phyloP scores from a whole-genome alignment of 2,888 invertebrate genomes.

The Timandra comae region DNA sequence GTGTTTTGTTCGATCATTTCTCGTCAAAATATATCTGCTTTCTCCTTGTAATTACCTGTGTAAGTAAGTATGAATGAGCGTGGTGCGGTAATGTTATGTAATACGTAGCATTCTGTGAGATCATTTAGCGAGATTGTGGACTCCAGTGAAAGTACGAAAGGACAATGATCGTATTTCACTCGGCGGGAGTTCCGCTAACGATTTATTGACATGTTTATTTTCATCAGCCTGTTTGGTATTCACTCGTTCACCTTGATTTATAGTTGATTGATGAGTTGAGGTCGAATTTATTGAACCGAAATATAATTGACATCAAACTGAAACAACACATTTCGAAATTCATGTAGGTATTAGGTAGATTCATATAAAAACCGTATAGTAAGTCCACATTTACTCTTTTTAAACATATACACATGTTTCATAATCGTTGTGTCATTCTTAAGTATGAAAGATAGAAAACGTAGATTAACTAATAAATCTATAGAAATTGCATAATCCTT shows the following conservation, averaged over 20 bases:
- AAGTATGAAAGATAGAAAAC: too few relatives aligned
- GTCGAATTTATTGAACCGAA: too few relatives aligned
- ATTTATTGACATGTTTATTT: slow-evolving; percentile 10
- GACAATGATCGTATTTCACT: slow-evolving; percentile 12
- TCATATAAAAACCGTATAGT: neutral
- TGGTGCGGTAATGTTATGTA: slow-evolving; percentile 33
- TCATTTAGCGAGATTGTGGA: slow-evolving; percentile 25
- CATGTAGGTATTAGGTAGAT: neutral
- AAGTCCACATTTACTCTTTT: too few relatives aligned
- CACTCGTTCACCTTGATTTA: too few relatives aligned
- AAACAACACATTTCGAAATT: too few relatives aligned
- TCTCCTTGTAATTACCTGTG: slow-evolving; percentile 57
- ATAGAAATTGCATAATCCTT: too few relatives aligned
- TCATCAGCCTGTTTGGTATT: too few relatives aligned
- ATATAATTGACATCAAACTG: too few relatives aligned
- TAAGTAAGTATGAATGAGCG: slow-evolving; percentile 24
- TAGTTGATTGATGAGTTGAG: too few relatives aligned
- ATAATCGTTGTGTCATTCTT: too few relatives aligned
- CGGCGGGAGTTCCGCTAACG: slow-evolving; percentile 4
- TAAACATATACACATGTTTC: too few relatives aligned
- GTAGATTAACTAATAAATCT: too few relatives aligned
- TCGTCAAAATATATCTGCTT: slow-evolving; percentile 64
- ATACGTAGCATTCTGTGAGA: slow-evolving; percentile 32
- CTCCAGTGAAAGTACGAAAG: slow-evolving; percentile 19
- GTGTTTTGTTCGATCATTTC: slow-evolving; percentile 55